Conservation (phyloP, 2,888 invertebrate species). For the Ormyrus thymus region DNA sequence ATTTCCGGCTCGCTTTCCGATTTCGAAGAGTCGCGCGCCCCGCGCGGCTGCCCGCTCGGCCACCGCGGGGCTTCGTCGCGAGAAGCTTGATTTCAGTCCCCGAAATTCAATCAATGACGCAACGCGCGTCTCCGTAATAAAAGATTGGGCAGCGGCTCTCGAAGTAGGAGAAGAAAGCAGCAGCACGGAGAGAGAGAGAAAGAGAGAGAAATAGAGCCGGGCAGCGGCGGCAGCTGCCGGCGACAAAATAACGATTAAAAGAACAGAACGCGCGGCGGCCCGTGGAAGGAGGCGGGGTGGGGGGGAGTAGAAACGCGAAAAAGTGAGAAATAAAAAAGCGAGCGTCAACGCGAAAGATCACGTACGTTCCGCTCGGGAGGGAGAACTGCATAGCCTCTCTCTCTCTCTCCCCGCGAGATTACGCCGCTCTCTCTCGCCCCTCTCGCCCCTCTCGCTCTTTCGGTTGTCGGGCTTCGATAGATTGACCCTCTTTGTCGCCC, state of each 20-base stretch:
- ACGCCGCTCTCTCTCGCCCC: slow-evolving; percentile 58
- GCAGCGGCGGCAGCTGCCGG: neutral
- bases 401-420: slow-evolving; percentile 57
- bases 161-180: neutral
- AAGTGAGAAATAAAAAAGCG: slow-evolving; percentile 16
- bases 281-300: neutral
- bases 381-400: slow-evolving; percentile 28
- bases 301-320: neutral
- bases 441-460: slow-evolving; percentile 52
- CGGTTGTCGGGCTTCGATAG: slow-evolving; percentile 66
- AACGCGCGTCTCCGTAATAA: neutral
- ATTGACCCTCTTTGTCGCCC: slow-evolving; percentile 71
- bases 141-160: neutral
- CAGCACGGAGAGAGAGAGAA: neutral
- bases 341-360: slow-evolving; percentile 42
- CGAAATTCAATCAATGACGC: slow-evolving; percentile 1
- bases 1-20: too few relatives aligned
- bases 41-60: too few relatives aligned
- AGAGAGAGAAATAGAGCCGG: neutral
- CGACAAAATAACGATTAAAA: slow-evolving; percentile 53
- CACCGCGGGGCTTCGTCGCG: neutral
- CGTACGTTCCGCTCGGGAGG: slow-evolving; percentile 25
- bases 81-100: neutral
- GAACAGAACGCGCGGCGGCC: neutral
- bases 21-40: too few relatives aligned